Base-by-base conservation (phyloP, 2,797 vertebrate species). In the Melanotaenia boesemani region DNA sequence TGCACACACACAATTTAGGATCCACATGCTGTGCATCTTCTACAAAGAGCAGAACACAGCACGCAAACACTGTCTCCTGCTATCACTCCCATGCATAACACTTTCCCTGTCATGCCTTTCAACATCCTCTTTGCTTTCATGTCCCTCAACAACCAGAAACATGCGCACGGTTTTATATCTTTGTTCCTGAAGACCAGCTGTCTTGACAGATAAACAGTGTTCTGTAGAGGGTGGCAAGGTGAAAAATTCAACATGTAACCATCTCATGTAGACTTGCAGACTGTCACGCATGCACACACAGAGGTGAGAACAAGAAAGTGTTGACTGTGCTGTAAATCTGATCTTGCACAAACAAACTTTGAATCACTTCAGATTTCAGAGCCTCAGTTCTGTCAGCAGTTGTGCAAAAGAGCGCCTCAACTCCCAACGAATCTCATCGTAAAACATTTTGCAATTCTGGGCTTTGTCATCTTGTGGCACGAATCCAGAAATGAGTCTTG, bases 1-100 rank as follows among this genome's bases (percentile, higher is more conserved):
- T 64, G 59, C 10, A 61, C 11, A 39, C 1, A 39, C 37, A 39
- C 10, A 39, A 28, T 11, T 76, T 10, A 56, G 58, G 9, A 62
- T 60, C 36, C 67, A 70, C 63, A 52, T 36, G 34, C 26, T 80
- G 32, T n/a, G 44, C 26, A 81, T 79, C 62, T 74, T 57, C 62
- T 54, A 63, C 70, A 46, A 61, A 74, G 77, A 81, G 28, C 9
- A n/a, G 13, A 55, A 62, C 57, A 62, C 28, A 16, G 39, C 36
- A 84, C 74, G 70, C 76, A 83, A 87, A 74, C 62, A 18, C 55
- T 68, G 39, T 70, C 58, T 74, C 77, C 39, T 69, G 69, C 26
- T 39, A 55, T 67, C 65, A 74, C 57, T 65, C 63, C 66, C 22
- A 63, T 71, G 63, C 66, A 76, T 68, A 88, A 70, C 66, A 68